Evolutionary conservation across 2,888 invertebrate species (phyloP), one percentile per base, ranked within the genome.

Genomic region (Pegoplata infirma): DNA sequence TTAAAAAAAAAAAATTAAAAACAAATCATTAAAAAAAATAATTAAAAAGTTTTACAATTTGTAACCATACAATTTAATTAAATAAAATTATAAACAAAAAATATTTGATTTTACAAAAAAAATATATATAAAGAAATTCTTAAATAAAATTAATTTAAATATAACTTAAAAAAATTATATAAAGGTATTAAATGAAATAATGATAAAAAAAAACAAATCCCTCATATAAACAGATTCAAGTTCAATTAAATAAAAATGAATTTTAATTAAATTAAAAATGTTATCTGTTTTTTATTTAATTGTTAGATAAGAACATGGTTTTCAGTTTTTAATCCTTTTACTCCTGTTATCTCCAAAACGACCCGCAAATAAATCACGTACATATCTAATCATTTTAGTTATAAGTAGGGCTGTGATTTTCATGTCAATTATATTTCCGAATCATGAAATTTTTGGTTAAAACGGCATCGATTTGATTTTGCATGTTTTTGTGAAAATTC

Each of bases 221-320:
- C 49, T 51, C 21, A 55, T 56, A 53, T 73, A 64, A 71, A 68
- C 44, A 63, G 66, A 79, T 49, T 66, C 32, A 73, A 78, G 69
- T 80, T 76, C 61, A 76, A 69, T 76, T 77, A 76, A 76, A 67
- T 67, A 66, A 73, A 61, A 64, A 72, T 14, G 19, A 46, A 63
- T 47, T 58, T 64, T 58, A 47, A 66, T 79, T 74, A 44, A 78
- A 71, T 61, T 61, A 28, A 49, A 73, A 61, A 10, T n/a, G 1
- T 36, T 36, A 36, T 36, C 12, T 12, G 12, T 12, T 36, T 36
- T 36, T 32, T 4, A 32, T 32, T 32, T 32, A 7, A 32, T 23
- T 32, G 25, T 6, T 25, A 25, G 25, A 25, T 25, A 25, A n/a
- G n/a, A 25, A 25, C 25, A 25, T 25, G n/a, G n/a, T n/a, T n/a